These are phyloP conservation scores for Ormia ochracea DNA, from an alignment of 2,888 invertebrate species.

Conservation along the genomic window DNA sequence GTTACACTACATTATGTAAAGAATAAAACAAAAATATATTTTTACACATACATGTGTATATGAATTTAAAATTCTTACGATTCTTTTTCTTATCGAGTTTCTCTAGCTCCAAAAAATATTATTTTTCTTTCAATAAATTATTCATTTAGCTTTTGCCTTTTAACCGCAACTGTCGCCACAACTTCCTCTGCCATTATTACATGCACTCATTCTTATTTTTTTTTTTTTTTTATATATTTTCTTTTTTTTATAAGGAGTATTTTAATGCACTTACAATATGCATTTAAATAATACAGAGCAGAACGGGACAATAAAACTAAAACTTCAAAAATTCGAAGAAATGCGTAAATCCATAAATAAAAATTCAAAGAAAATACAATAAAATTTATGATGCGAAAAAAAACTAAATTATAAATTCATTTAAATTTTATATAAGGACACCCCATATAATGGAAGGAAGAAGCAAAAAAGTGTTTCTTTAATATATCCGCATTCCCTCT, in stretches of 20 bases:
- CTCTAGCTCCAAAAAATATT: constrained; percentile 11
- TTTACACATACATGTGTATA: too few species aligned
- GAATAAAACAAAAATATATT: too few species aligned
- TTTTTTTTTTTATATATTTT: too few species aligned
- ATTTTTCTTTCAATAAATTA: constrained; percentile 4
- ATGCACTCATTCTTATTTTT: too few species aligned
- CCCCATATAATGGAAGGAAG: background rate
- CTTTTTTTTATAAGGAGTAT: too few species aligned
- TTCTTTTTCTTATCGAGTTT: background rate
- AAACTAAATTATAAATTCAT: background rate
- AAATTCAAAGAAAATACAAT: constrained; percentile 43
- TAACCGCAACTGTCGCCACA: constrained; percentile 36
- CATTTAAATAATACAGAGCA: constrained; percentile 2
- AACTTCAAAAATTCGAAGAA: constrained; percentile 15
- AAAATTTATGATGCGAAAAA: constrained; percentile 26
- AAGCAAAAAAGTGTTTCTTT: too few species aligned
- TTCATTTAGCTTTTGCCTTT: constrained; percentile 55
- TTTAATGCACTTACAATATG: constrained; percentile 1
- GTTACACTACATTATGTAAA: too few species aligned
- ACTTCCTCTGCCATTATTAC: constrained; percentile 11
- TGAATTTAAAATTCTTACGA: too few species aligned
- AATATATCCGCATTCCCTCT: too few species aligned
- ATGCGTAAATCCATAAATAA: constrained; percentile 36
- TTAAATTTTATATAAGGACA: background rate
- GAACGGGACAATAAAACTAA: constrained; percentile 12